Conservation (phyloP, 35 echinoderm and acorn worm genomes). For the Lytechinus variegatus region DNA sequence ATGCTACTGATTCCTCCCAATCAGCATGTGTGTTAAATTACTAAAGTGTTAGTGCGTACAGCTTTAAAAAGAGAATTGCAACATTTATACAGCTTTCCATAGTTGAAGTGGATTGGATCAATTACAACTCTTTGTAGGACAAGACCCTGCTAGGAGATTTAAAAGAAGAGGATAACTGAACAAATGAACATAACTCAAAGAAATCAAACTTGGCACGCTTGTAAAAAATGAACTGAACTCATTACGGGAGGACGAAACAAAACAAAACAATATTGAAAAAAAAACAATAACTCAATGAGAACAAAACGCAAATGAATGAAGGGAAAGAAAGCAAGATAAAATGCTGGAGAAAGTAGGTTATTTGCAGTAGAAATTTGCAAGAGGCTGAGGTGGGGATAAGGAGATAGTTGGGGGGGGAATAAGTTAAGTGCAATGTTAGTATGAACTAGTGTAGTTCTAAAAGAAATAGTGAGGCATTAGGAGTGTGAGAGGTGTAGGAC, state of each 20-base stretch:
- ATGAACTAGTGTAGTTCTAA: neutral
- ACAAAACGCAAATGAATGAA: neutral
- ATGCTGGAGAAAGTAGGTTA: neutral
- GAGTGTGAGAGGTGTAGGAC: neutral
- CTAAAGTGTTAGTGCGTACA: too few relatives aligned
- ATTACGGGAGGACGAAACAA: neutral
- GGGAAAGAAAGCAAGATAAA: neutral
- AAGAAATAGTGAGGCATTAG: neutral
- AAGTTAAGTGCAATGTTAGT: neutral
- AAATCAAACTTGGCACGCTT: neutral
- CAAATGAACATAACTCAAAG: slow-evolving; percentile 11
- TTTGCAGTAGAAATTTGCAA: neutral
- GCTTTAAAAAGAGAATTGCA: too few relatives aligned
- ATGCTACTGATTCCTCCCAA: too few relatives aligned
- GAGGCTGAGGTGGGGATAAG: neutral
- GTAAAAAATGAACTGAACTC: neutral
- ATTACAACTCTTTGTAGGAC: too few relatives aligned
- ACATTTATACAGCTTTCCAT: too few relatives aligned
- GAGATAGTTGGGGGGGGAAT: neutral
- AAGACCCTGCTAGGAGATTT: neutral
- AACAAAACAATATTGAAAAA: neutral
- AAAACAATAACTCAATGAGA: neutral
- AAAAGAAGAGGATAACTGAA: neutral
- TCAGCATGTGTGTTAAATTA: too few relatives aligned
- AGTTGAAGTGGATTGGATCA: too few relatives aligned